These are phyloP conservation scores for Glaucomys volans DNA, from an alignment of 2,113 vertebrate species.

Conservation along the genomic window DNA sequence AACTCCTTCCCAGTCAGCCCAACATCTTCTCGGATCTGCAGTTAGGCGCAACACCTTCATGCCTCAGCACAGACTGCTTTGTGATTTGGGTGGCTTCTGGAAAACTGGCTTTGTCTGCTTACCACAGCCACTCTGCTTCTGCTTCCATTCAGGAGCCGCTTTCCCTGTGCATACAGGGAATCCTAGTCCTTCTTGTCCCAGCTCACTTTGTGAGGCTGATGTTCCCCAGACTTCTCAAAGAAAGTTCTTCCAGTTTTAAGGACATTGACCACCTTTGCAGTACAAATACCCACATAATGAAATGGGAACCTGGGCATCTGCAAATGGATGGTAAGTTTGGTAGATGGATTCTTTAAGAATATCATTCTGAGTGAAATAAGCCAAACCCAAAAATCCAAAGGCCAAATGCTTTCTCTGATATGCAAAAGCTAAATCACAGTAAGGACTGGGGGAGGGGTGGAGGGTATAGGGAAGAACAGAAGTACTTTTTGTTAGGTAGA, in stretches of 20 bases:
- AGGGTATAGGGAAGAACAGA: too few relatives aligned
- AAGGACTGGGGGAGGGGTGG: too few relatives aligned
- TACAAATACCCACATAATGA: not conserved
- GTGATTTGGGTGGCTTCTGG: conserved; percentile 94
- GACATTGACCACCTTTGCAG: conserved; percentile 22
- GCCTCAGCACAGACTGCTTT: conserved; percentile 95
- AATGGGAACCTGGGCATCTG: not conserved
- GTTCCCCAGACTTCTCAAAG: conserved; percentile 96
- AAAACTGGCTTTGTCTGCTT: conserved; percentile 96
- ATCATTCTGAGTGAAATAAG: too few relatives aligned
- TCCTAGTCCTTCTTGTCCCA: conserved; percentile 97
- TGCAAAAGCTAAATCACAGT: too few relatives aligned
- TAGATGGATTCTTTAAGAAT: too few relatives aligned
- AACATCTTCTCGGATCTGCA: conserved; percentile 96
- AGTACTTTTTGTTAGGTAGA: too few relatives aligned
- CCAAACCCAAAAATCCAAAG: too few relatives aligned
- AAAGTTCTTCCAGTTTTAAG: conserved; percentile 93
- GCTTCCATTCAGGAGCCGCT: conserved; percentile 89
- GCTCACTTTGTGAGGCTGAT: conserved; percentile 95
- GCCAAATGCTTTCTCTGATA: too few relatives aligned
- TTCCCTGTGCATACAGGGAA: conserved; percentile 95
- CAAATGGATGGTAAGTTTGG: too few relatives aligned
- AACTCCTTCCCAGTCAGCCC: conserved; percentile 95
- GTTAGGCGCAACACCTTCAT: conserved; percentile 95
- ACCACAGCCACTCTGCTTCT: conserved; percentile 94